Percentiles rank a stretch among this genome's conserved stretches.
Evolutionary conservation across 2,888 invertebrate genomes (phyloP).

Genomic region (Latheticus oryzae): DNA sequence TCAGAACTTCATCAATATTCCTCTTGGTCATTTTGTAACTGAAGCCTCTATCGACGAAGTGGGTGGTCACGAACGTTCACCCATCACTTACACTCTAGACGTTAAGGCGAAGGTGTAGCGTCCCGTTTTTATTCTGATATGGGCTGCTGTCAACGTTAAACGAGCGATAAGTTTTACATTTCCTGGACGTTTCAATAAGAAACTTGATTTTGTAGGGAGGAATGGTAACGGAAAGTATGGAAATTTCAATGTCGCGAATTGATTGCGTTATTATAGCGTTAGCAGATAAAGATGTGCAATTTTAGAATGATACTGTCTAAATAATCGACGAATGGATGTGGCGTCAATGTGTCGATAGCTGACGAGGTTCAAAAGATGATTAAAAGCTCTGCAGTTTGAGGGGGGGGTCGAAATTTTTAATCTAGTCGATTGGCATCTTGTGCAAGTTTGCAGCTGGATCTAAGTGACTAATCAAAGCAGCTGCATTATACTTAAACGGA

Average conservation of each 20-base stretch:
- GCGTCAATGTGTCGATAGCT: constrained; percentile 5
- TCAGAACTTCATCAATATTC: constrained; percentile 34
- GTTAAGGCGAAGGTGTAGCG: not conserved
- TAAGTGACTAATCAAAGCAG: too few relatives aligned
- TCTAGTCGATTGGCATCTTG: too few relatives aligned
- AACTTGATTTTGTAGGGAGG: constrained; percentile 4
- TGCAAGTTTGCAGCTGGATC: too few relatives aligned
- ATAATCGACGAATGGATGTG: constrained; percentile 7
- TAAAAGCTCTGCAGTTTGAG: too few relatives aligned
- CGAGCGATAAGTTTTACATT: constrained; percentile 10
- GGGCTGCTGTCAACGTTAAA: constrained; percentile 9
- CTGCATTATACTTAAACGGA: too few relatives aligned
- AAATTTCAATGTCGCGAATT: constrained; percentile 1
- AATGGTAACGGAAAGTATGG: constrained; percentile 7
- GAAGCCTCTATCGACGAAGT: constrained; percentile 32
- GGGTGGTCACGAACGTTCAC: constrained; percentile 26
- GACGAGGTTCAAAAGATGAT: too few relatives aligned
- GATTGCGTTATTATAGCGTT: constrained; percentile 1
- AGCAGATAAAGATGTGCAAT: not conserved
- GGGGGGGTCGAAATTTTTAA: too few relatives aligned
- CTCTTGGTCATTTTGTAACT: constrained; percentile 34
- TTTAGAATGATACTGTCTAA: constrained; percentile 5
- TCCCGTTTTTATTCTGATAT: constrained; percentile 10
- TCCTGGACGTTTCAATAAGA: constrained; percentile 12
- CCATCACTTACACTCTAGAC: too few relatives aligned